A percentile compares a stretch with the other conserved stretches of the same genome.
Conservation (phyloP, 2,888 invertebrate genomes). For the Drosophila suboccidentalis region DNA sequence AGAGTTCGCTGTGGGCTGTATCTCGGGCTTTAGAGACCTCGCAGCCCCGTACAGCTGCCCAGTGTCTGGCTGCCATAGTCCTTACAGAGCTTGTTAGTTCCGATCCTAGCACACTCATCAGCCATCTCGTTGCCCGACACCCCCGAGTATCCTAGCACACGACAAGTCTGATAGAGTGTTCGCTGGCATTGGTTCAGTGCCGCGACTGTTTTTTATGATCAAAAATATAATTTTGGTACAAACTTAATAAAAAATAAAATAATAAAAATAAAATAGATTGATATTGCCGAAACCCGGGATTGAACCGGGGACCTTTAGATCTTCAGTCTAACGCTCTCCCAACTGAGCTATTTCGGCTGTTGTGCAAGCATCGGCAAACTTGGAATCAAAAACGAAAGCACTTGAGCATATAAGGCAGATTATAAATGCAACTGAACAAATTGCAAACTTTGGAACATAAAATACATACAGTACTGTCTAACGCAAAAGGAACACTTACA, state of each 20-base stretch:
- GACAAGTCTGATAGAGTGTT: too few species aligned
- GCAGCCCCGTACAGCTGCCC: too few species aligned
- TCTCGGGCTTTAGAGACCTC: too few species aligned
- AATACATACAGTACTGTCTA: constrained; percentile 6
- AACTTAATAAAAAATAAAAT: constrained; percentile 16
- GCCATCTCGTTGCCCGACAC: too few species aligned
- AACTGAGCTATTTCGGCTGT: constrained; percentile 92
- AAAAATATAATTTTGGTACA: neutral
- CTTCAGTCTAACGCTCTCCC: constrained; percentile 93
- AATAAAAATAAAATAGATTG: constrained; percentile 88
- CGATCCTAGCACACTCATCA: too few species aligned
- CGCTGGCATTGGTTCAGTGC: too few species aligned
- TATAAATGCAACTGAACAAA: neutral
- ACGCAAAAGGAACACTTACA: neutral
- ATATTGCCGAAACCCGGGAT: constrained; percentile 86
- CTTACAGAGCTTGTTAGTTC: too few species aligned
- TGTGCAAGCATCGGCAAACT: accelerated
- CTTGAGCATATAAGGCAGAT: neutral
- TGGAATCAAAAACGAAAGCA: neutral
- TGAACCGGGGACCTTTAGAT: constrained; percentile 86
- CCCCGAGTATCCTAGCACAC: too few species aligned
- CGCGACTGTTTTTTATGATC: too few species aligned
- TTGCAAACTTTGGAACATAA: neutral
- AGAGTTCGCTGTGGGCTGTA: too few species aligned
- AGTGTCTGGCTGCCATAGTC: too few species aligned